Conservation (phyloP, 2,113 vertebrate species). For the Nymphicus hollandicus region DNA sequence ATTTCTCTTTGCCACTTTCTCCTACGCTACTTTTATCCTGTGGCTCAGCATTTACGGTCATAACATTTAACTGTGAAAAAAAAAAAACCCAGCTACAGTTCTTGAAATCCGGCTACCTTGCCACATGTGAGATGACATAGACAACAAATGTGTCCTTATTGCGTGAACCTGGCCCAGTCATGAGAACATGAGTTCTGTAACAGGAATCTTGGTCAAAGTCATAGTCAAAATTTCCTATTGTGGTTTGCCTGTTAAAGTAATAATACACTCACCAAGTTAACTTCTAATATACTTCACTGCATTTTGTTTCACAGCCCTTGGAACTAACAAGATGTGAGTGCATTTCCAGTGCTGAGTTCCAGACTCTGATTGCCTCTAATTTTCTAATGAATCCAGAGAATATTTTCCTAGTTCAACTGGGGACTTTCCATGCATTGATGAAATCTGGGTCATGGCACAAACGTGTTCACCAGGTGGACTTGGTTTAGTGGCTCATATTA, state of each 20-base stretch:
- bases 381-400: slow-evolving; percentile 5
- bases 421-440: slow-evolving; percentile 3
- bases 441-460: slow-evolving; percentile 30
- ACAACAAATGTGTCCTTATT: background rate
- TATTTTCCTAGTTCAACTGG: background rate
- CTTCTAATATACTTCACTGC: background rate
- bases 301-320: background rate
- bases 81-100: background rate
- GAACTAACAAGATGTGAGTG: background rate
- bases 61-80: background rate
- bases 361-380: background rate
- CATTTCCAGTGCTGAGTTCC: background rate
- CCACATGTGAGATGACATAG: background rate
- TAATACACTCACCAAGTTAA: background rate
- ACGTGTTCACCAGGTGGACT: background rate
- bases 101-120: background rate
- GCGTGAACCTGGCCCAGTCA: background rate
- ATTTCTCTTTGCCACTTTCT: background rate
- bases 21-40: background rate
- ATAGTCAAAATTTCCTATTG: background rate
- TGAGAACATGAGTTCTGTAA: background rate
- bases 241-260: background rate
- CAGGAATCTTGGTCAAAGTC: background rate
- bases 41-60: background rate
- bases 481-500: background rate